Evolutionary conservation across 2,797 vertebrate genomes (phyloP), one percentile per base, ranked within the genome.

Genomic region (Novumbra hubbsi): DNA sequence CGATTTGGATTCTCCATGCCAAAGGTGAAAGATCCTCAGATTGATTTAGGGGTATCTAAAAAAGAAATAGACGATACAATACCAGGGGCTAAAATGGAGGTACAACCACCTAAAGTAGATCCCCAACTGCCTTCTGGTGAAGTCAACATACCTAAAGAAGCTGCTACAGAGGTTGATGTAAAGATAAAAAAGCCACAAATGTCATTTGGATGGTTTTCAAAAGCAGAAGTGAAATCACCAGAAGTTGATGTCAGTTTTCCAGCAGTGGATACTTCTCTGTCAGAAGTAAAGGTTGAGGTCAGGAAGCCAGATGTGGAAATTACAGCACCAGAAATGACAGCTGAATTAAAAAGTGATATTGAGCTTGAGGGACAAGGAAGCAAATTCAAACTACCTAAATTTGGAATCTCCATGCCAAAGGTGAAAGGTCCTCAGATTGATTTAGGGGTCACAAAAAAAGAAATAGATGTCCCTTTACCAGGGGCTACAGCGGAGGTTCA

Each of bases 331-430:
- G 68, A 82, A 11, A 73, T 73, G 6, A 45, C 73, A 55, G 38
- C 55, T 72, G 17, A n/a, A 1, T 1, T 66, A 28, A 73, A 77
- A 5, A 17, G n/a, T n/a, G 63, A 63, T 27, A 27, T 48, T 68
- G 65, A 68, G 34, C 11, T 41, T 50, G 74, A 84, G 0, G 82
- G 27, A 64, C 80, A 81, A 32, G 74, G 81, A 50, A 85, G 65
- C 21, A 87, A 83, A 73, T 87, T 80, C 16, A 90, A 78, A 83
- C 15, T 92, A 0, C 91, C 93, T 11, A 91, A 81, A 17, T 62
- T 92, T 24, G 88, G 86, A 71, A 72, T 90, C 17, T 88, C 85
- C 0, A 68, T 86, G 3, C 90, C 83, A 0, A 88, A 87, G 63
- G 4, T 73, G 6, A 14, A 7, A 0, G 5, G 74, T 4, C 89